Percentiles rank a stretch among this genome's conserved stretches.
Evolutionary conservation across 2,797 vertebrate species (phyloP).

Genomic region (Halcyon badia): DNA sequence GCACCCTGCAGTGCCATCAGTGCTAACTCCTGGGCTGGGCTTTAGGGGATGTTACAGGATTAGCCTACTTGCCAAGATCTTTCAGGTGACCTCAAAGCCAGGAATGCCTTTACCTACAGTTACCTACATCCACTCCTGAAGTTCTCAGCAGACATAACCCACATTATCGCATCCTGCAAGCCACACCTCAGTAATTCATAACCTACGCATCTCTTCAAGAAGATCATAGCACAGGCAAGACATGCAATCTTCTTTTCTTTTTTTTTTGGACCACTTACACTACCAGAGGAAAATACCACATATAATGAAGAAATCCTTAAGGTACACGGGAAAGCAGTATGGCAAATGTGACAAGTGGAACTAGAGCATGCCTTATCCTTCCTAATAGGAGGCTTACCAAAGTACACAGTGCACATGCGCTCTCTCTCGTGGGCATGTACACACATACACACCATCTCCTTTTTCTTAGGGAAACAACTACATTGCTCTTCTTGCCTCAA

Average conservation of each 20-base stretch:
- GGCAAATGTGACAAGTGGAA: background rate
- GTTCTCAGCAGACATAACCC: background rate
- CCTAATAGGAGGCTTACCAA: background rate
- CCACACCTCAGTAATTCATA: background rate
- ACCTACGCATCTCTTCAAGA: background rate
- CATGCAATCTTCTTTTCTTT: background rate
- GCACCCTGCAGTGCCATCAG: background rate
- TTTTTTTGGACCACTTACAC: rapidly evolving
- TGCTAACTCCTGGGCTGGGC: background rate
- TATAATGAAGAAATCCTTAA: background rate
- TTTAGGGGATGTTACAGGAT: background rate
- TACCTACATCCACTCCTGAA: background rate
- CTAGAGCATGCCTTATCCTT: background rate
- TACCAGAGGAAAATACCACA: background rate
- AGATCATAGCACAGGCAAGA: background rate
- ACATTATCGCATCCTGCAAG: background rate
- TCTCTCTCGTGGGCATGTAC: no score
- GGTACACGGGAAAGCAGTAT: background rate
- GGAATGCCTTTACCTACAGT: background rate
- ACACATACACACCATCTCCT: background rate
- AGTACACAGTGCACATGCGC: rapidly evolving
- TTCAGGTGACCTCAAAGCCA: background rate
- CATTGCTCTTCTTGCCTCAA: background rate
- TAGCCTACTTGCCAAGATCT: background rate
- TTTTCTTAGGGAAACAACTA: background rate